Conservation (phyloP, 2,113 vertebrate genomes). For the Ancistrus triradiatus region DNA sequence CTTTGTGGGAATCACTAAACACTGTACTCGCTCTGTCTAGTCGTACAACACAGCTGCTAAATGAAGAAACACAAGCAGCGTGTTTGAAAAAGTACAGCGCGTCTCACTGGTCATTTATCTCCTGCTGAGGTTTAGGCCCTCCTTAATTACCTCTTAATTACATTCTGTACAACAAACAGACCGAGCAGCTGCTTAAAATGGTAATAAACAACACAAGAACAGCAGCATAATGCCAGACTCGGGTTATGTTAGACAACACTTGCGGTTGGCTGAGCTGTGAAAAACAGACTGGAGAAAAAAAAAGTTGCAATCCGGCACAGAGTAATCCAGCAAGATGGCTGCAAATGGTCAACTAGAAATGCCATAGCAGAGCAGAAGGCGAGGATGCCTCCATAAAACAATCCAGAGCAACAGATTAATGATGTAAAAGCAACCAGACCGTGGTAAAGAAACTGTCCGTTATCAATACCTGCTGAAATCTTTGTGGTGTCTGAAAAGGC, state of each 20-base stretch:
- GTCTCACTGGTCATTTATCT: not conserved
- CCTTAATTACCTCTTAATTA: constrained; percentile 21
- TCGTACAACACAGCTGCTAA: not conserved
- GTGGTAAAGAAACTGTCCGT: no score
- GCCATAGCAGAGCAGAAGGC: not conserved
- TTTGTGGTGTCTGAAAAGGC: no score
- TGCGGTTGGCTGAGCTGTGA: not conserved
- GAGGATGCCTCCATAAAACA: no score
- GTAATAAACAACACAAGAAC: no score
- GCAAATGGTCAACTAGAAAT: constrained; percentile 5
- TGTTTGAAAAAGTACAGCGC: not conserved
- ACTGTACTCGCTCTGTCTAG: not conserved
- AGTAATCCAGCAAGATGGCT: not conserved
- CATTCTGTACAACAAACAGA: constrained; percentile 4
- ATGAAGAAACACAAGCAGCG: constrained; percentile 7
- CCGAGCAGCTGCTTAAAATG: not conserved
- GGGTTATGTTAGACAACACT: not conserved
- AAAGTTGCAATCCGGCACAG: not conserved
- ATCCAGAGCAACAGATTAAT: no score
- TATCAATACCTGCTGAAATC: no score
- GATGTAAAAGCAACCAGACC: no score
- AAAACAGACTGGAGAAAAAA: not conserved
- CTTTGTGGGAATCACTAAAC: not conserved
- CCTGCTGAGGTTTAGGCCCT: constrained; percentile 3
- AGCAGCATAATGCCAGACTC: not conserved